A percentile compares a stretch with the other conserved stretches of the same genome.
Conservation (phyloP, 2,797 vertebrate genomes). For the Allochrocebus solatus region DNA sequence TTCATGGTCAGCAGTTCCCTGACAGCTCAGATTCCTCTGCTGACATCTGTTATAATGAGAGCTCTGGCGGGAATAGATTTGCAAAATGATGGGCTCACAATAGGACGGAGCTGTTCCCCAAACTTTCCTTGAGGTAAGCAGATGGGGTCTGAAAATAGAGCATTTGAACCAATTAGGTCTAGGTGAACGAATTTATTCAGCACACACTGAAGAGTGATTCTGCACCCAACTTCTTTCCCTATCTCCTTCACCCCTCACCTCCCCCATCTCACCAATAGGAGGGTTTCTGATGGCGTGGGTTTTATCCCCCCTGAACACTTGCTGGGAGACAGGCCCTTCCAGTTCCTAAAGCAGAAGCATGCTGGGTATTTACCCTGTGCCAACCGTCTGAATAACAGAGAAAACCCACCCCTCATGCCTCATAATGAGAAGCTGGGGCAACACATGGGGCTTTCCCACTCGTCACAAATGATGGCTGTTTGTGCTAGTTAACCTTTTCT, state of each 20-base stretch:
- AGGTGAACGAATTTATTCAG: conserved; percentile 63
- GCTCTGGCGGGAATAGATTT: conserved; percentile 83
- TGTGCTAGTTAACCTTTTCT: conserved; percentile 94
- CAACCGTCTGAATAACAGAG: conserved; percentile 81
- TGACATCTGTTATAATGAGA: conserved; percentile 84
- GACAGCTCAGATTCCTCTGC: conserved; percentile 84
- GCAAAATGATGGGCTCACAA: conserved; percentile 80
- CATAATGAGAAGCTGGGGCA: conserved; percentile 84
- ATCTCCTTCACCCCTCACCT: neutral
- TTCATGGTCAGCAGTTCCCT: conserved; percentile 79
- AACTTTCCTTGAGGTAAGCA: conserved; percentile 79
- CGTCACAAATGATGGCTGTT: conserved; percentile 94
- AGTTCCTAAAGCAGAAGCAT: conserved; percentile 78
- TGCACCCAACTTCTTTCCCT: conserved; percentile 1
- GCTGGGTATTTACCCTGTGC: conserved; percentile 84
- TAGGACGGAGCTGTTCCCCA: conserved; percentile 68
- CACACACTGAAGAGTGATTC: neutral
- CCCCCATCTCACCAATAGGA: conserved; percentile 54
- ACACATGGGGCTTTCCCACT: conserved; percentile 99
- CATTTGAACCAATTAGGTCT: conserved; percentile 70
- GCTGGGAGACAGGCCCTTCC: conserved; percentile 76
- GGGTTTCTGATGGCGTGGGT: conserved; percentile 62
- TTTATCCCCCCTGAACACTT: conserved; percentile 47
- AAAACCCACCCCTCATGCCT: conserved; percentile 72
- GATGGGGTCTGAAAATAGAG: conserved; percentile 68